Base-by-base conservation (phyloP, 2,113 vertebrate genomes). In the Gallinago jamesoni region DNA sequence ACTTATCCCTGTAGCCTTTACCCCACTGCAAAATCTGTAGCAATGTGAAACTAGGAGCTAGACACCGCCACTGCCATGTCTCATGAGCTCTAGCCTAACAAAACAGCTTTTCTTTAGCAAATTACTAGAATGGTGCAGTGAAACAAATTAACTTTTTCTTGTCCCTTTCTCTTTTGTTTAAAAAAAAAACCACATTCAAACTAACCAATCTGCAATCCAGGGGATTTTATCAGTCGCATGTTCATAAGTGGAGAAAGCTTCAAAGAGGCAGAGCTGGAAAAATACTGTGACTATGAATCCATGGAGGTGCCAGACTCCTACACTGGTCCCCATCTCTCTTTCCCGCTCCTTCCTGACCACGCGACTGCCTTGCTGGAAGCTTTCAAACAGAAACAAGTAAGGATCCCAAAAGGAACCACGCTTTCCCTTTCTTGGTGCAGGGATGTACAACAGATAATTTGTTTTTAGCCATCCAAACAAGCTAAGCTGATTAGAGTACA, bases 351-450 rank as follows among this genome's bases (percentile, higher is more conserved):
- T 28, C 98, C 98, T 63, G 97, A 98, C 30, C 98, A 98, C 1
- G 99, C 98, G 5, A 98, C 98, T 0, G 98, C 98, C 97, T 98
- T 99, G 85, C 96, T 99, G 92, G 98, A 99, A 93, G 99, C 99
- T 75, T 99, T 99, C 97, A 98, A 98, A 90, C 98, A 98, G 84
- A 98, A 99, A 97, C 98, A 99, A 98, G 99, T 99, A 99, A 96
- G 98, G 90, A 96, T 70, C 39, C 39, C 20, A 4, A 43, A 66
- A 92, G 59, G 23, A 78, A 39, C 16, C 31, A 14, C 1, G 1
- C 4, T 68, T 56, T 50, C 21, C 53, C 52, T 12, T 66, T 68
- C 21, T 39, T 35, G 30, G 4, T 0, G 0, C 12, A 16, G 30
- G 24, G 5, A 1, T 30, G 31, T 30, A 57, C 25, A 28, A 23